A percentile compares a stretch with the other conserved stretches of the same genome.
Evolutionary conservation across 2,888 invertebrate species (phyloP).

Genomic region (Epicampocera succincta): DNA sequence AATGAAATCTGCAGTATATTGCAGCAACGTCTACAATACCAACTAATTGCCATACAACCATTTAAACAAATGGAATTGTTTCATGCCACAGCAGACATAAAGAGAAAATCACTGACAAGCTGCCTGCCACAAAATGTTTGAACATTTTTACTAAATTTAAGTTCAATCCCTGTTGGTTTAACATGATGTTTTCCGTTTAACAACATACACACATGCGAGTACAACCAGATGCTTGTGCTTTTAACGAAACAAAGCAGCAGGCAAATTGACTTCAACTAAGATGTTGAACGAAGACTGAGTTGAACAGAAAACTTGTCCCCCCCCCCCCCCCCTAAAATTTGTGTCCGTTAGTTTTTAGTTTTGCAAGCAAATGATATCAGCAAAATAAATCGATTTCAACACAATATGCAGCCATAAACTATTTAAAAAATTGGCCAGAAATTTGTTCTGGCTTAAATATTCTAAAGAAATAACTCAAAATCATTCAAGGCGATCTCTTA

Average conservation of each 20-base stretch:
- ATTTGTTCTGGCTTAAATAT: too few relatives aligned
- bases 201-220: background rate
- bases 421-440: too few relatives aligned
- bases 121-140: too few relatives aligned
- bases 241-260: constrained; percentile 11
- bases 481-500: too few relatives aligned
- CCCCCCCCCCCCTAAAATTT: background rate
- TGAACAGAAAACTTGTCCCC: constrained; percentile 21
- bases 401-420: too few relatives aligned
- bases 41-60: background rate
- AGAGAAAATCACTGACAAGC: background rate
- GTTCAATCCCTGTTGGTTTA: too few relatives aligned
- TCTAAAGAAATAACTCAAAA: too few relatives aligned
- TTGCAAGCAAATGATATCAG: background rate
- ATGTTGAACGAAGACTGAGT: constrained; percentile 36
- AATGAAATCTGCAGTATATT: constrained; percentile 42
- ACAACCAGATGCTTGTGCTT: background rate
- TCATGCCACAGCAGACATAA: background rate
- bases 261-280: constrained; percentile 41
- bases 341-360: background rate
- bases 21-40: constrained; percentile 13
- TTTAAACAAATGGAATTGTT: background rate
- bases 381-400: background rate
- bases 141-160: too few relatives aligned
- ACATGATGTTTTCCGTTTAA: background rate